Evolutionary conservation across 2,888 invertebrate genomes (phyloP), one percentile per base, ranked within the genome.

Genomic region (Apamea monoglypha): DNA sequence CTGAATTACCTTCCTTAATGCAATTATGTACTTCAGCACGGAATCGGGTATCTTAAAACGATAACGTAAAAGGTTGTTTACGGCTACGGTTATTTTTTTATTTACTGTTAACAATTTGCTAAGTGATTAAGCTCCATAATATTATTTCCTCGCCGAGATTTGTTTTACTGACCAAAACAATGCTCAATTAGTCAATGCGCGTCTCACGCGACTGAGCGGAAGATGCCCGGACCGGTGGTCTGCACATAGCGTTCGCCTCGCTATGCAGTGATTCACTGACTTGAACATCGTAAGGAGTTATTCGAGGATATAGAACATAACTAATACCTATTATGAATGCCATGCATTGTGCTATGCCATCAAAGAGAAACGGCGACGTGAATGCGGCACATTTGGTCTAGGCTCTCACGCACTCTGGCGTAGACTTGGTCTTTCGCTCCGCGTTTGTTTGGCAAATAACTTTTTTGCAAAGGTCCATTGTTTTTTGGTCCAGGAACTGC

Each of bases 181-280:
- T 84, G 77, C 47, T 70, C 18, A 73, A 77, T 85, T 78, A 87
- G 80, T 81, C 32, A 56, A 61, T 66, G 66, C 73, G 10, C 67
- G 66, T 66, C 66, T 75, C 63, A 75, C 64, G 63, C 50, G 25
- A 6, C 59, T 16, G 70, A 66, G 67, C 63, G 59, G 59, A 79
- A 74, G 74, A 44, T 50, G 61, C 14, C 74, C 53, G 36, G 10
- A 36, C 59, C 29, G 68, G n/a, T n/a, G n/a, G n/a, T 53, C 53
- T 53, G n/a, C 36, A 8, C 36, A 73, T 53, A 78, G 64, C 61
- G 16, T 59, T 75, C 40, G 72, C 71, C 3, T 67, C 21, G 56
- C 63, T 85, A 36, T 82, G 66, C 32, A 61, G 47, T 73, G 63
- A 74, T 85, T 80, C 76, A 68, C 66, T 25, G 36, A 63, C 70